A percentile compares a stretch with the other conserved stretches of the same genome.
phyloP scores from a whole-genome alignment of 2,888 invertebrate species.

The Phyllotreta striolata region DNA sequence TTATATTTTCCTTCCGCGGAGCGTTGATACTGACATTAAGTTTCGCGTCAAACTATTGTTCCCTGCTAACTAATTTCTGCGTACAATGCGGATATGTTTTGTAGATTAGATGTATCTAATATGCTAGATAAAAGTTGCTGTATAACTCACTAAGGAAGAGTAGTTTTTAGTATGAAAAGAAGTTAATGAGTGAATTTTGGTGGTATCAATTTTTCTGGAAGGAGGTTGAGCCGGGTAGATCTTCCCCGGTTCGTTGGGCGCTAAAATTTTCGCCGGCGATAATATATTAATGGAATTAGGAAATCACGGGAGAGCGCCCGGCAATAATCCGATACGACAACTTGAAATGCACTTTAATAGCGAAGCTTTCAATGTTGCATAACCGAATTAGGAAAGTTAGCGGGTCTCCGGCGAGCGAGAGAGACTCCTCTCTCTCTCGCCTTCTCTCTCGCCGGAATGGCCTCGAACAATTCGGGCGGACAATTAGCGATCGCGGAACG shows the following conservation, averaged over 20 bases:
- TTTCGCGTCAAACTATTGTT: too few relatives aligned
- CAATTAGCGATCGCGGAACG: constrained; percentile 48
- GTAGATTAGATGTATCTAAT: too few relatives aligned
- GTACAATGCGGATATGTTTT: too few relatives aligned
- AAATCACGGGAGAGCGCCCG: constrained; percentile 35
- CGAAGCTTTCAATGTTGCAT: constrained; percentile 41
- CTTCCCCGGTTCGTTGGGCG: background rate
- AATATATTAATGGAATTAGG: constrained; percentile 38
- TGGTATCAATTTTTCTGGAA: too few relatives aligned
- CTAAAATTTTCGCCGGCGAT: constrained; percentile 23
- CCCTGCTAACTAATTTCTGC: too few relatives aligned
- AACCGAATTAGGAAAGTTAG: constrained; percentile 46
- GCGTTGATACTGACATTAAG: too few relatives aligned
- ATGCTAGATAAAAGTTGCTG: too few relatives aligned
- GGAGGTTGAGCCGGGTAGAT: background rate
- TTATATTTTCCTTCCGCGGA: too few relatives aligned
- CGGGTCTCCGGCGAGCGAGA: constrained; percentile 37
- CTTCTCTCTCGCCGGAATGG: too few relatives aligned
- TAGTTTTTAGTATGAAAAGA: too few relatives aligned
- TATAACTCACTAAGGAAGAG: too few relatives aligned
- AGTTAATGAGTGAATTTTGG: too few relatives aligned
- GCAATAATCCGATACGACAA: constrained; percentile 37
- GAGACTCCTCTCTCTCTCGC: constrained; percentile 8
- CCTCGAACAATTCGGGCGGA: constrained; percentile 43
- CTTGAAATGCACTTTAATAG: constrained; percentile 39